phyloP scores from a whole-genome alignment of 2,797 vertebrate genomes.

The Paguma larvata region DNA sequence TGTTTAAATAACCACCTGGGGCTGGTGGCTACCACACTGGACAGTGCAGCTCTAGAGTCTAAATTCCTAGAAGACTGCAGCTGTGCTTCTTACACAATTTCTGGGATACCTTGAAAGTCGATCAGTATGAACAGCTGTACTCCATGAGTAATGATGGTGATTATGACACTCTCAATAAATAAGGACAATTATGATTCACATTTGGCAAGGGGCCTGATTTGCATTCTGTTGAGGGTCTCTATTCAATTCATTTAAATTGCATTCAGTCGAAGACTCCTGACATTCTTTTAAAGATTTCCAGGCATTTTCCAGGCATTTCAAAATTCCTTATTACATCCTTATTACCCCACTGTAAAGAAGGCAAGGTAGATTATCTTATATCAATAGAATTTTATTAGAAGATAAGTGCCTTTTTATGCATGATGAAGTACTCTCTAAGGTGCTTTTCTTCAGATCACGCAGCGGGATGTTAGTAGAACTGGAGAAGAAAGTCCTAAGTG shows the following conservation, averaged over 20 bases:
- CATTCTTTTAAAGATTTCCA: constrained; percentile 44
- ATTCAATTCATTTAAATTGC: constrained; percentile 30
- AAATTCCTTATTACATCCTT: constrained; percentile 34
- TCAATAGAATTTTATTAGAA: constrained; percentile 63
- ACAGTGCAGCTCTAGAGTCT: neutral
- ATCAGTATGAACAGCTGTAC: constrained; percentile 28
- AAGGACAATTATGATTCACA: constrained; percentile 44
- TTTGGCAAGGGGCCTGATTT: constrained; percentile 54
- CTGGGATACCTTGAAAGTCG: constrained; percentile 42
- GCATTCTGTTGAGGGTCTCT: neutral
- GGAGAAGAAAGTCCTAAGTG: constrained; percentile 27
- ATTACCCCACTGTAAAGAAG: constrained; percentile 29
- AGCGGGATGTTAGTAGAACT: neutral
- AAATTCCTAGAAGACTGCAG: neutral
- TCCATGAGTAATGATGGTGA: constrained; percentile 49
- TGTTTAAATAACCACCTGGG: neutral
- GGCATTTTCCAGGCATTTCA: constrained; percentile 40
- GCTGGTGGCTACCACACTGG: neutral
- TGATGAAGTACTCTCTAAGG: constrained; percentile 20
- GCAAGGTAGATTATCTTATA: constrained; percentile 62
- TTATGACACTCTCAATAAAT: constrained; percentile 62
- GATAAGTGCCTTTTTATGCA: constrained; percentile 44
- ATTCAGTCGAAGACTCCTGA: neutral
- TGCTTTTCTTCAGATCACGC: neutral
- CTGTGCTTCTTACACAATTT: neutral